Conservation (phyloP, 2,888 invertebrate species). For the Andricus quercusramuli region DNA sequence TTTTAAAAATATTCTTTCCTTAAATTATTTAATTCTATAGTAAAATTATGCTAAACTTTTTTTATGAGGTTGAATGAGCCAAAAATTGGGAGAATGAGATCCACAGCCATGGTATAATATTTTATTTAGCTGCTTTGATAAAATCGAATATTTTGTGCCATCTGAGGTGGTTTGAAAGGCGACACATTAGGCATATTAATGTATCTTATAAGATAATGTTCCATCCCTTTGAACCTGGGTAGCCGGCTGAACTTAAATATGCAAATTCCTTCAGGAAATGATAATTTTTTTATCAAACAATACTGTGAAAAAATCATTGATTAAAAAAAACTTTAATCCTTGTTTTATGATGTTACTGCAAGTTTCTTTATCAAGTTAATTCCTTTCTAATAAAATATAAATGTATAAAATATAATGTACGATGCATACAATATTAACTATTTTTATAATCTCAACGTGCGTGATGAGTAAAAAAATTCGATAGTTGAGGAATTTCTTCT, state of each 20-base stretch:
- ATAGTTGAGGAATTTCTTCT: constrained; percentile 32
- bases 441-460: not conserved
- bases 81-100: not conserved
- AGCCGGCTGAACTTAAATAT: constrained; percentile 37
- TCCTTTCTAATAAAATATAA: too few species aligned
- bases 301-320: too few species aligned
- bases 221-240: not conserved
- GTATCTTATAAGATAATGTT: constrained; percentile 1
- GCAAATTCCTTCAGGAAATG: not conserved
- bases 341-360: too few species aligned
- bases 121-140: constrained; percentile 49
- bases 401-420: too few species aligned
- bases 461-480: constrained; percentile 37
- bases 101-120: constrained; percentile 22
- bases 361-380: too few species aligned
- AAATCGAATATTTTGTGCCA: constrained; percentile 53
- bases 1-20: too few species aligned
- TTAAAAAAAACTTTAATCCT: not conserved
- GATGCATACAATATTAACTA: too few species aligned
- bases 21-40: not conserved
- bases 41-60: not conserved
- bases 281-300: not conserved
- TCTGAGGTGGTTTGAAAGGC: constrained; percentile 52
- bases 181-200: constrained; percentile 54
- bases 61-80: not conserved